phyloP scores from a whole-genome alignment of 2,888 invertebrate species.

The Mallateleia sp. region DNA sequence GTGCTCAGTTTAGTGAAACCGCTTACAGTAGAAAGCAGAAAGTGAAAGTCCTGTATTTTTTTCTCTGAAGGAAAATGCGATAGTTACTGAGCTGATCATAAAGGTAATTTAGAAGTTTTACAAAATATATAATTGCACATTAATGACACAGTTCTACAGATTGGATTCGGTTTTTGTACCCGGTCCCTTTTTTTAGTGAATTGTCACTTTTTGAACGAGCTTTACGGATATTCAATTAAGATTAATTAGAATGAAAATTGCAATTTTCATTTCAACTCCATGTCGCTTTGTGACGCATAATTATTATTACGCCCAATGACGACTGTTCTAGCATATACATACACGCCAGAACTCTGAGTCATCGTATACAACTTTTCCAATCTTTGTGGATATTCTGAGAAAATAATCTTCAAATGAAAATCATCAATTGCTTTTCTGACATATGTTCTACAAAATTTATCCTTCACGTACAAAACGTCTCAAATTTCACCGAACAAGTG shows the following conservation, averaged over 20 bases:
- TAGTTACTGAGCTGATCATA: too few species aligned
- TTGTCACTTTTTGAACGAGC: too few species aligned
- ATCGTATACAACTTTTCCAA: slow-evolving; percentile 15
- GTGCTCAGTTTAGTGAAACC: neutral
- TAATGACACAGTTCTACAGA: too few species aligned
- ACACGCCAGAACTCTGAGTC: neutral
- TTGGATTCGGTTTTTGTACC: too few species aligned
- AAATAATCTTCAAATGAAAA: neutral
- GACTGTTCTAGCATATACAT: neutral
- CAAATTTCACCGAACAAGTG: too few species aligned
- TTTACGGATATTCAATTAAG: neutral
- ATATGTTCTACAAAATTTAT: too few species aligned
- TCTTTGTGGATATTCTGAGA: neutral
- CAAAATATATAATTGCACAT: too few species aligned
- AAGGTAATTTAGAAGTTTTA: too few species aligned
- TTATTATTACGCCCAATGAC: slow-evolving; percentile 29
- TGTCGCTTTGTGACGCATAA: slow-evolving; percentile 13
- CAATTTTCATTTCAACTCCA: neutral
- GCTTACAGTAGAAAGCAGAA: neutral
- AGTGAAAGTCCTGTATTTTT: neutral
- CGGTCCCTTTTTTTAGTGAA: too few species aligned
- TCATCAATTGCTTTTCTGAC: too few species aligned
- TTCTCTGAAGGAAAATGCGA: too few species aligned
- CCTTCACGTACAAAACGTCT: too few species aligned
- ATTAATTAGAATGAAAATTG: slow-evolving; percentile 30